Percentiles rank a stretch among this genome's conserved stretches.
Conservation (phyloP, 2,888 invertebrate genomes). For the Zeuzera pyrina region DNA sequence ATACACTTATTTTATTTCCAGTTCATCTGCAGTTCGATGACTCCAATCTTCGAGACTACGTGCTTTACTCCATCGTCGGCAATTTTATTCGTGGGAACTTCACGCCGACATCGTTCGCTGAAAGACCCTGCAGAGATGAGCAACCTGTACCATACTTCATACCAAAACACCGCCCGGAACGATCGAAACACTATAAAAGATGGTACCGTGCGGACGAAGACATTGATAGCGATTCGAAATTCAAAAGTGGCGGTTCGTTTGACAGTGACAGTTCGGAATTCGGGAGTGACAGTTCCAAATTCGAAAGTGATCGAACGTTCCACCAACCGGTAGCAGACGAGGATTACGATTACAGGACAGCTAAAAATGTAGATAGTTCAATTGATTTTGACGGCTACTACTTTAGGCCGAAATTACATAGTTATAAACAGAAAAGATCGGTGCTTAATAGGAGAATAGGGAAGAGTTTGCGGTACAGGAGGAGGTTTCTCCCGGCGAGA, state of each 20-base stretch:
- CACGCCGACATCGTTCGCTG: conserved; percentile 48
- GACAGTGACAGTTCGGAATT: not conserved
- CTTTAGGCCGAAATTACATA: conserved; percentile 45
- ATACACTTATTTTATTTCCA: conserved; percentile 33
- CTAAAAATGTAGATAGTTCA: conserved; percentile 21
- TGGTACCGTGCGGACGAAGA: conserved; percentile 14
- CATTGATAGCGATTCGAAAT: no score
- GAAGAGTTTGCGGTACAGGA: conserved; percentile 34
- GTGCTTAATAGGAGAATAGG: conserved; percentile 19
- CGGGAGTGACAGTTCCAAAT: conserved; percentile 3
- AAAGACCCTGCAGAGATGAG: conserved; percentile 46
- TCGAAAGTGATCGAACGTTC: conserved; percentile 7
- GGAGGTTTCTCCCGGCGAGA: conserved; percentile 42
- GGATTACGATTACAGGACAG: conserved; percentile 13
- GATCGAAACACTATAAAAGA: conserved; percentile 37
- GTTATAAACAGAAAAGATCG: conserved; percentile 37
- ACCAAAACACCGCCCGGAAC: conserved; percentile 40
- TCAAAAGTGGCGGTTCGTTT: conserved; percentile 7
- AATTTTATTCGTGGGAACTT: conserved; percentile 56
- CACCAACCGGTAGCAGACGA: conserved; percentile 1
- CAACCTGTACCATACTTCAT: conserved; percentile 48
- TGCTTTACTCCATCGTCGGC: conserved; percentile 50
- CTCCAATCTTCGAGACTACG: conserved; percentile 45
- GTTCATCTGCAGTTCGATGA: conserved; percentile 52
- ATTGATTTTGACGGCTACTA: conserved; percentile 35